These are phyloP conservation scores for Menura novaehollandiae DNA, from an alignment of 2,113 vertebrate species.

Conservation along the genomic window DNA sequence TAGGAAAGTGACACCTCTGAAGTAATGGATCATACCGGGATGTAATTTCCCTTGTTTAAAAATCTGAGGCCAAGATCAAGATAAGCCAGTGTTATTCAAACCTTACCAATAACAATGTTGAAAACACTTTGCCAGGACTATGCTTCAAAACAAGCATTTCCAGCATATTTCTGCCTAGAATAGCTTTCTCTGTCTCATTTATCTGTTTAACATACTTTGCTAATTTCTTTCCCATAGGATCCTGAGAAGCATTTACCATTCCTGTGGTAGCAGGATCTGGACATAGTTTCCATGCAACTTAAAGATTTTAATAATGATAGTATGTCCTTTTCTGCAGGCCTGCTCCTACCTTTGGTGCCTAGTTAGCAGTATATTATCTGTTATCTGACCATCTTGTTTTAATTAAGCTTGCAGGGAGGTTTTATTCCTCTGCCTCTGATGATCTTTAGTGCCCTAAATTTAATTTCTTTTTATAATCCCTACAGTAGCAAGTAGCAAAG, in stretches of 20 bases:
- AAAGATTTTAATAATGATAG: neutral
- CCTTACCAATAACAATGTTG: neutral
- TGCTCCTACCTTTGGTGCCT: neutral
- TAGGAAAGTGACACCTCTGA: neutral
- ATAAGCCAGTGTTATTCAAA: neutral
- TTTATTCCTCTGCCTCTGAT: neutral
- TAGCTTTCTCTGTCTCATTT: neutral
- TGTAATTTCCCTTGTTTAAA: neutral
- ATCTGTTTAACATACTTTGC: neutral
- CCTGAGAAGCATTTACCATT: neutral
- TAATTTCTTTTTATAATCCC: slow-evolving; percentile 15
- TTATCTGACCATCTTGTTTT: neutral
- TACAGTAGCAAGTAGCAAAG: neutral
- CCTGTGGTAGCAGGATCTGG: neutral
- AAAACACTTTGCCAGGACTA: neutral
- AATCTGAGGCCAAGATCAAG: neutral
- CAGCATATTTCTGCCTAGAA: neutral
- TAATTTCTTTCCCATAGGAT: neutral
- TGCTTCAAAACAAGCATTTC: neutral
- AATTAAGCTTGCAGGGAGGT: slow-evolving; percentile 8
- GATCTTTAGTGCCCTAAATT: neutral
- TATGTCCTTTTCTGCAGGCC: neutral
- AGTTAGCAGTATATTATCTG: neutral
- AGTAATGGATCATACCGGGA: neutral
- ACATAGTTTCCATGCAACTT: neutral